Conservation (phyloP, 92 coral and sea anemone genomes). For the Parazoanthus swiftii region DNA sequence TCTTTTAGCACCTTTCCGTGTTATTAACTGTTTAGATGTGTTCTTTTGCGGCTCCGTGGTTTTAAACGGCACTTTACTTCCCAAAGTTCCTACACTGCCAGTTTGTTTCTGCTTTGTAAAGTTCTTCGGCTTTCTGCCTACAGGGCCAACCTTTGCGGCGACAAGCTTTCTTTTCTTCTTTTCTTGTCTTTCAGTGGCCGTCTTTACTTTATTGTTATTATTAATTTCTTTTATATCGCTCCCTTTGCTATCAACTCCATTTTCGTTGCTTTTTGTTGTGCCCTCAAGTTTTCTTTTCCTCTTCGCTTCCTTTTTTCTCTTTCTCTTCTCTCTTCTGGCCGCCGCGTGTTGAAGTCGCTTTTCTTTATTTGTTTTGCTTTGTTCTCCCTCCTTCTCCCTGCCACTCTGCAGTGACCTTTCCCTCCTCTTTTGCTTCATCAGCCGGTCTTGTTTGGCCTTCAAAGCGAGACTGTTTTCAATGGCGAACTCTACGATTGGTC, state of each 20-base stretch:
- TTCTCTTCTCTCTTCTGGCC: constrained; percentile 64
- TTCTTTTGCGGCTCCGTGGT: background rate
- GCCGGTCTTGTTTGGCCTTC: constrained; percentile 78
- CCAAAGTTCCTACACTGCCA: background rate
- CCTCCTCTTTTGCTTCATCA: constrained; percentile 50
- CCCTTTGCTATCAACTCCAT: background rate
- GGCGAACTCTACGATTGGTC: constrained; percentile 96
- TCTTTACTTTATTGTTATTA: background rate
- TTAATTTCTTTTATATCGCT: background rate
- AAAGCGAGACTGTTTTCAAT: constrained; percentile 86
- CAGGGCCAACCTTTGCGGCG: background rate
- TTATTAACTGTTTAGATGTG: background rate
- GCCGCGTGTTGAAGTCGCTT: constrained; percentile 56
- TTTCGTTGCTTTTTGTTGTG: constrained; percentile 20
- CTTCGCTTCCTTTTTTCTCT: constrained; percentile 58
- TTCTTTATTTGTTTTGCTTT: constrained; percentile 68
- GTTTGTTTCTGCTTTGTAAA: constrained; percentile 21
- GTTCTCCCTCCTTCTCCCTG: constrained; percentile 23
- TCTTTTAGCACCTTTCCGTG: constrained; percentile 50
- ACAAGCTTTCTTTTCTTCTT: background rate
- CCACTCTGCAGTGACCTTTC: constrained; percentile 29
- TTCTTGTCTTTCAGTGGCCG: background rate
- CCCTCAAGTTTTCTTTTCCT: constrained; percentile 28
- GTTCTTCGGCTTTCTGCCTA: constrained; percentile 5
- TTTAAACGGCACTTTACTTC: background rate